phyloP scores from a whole-genome alignment of 2,113 vertebrate species.

The Ranitomeya imitator region DNA sequence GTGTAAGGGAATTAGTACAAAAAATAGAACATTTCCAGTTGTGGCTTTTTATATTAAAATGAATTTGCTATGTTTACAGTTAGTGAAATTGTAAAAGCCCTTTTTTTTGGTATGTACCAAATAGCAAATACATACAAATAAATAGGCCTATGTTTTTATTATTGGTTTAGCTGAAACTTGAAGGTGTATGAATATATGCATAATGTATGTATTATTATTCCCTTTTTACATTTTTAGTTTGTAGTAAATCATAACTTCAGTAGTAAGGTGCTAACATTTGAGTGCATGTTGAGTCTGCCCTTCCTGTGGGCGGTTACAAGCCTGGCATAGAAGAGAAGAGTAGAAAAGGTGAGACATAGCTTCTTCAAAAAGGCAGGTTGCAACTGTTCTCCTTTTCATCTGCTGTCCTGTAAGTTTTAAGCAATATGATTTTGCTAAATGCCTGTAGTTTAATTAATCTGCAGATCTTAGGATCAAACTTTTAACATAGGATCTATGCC shows the following conservation, averaged over 20 bases:
- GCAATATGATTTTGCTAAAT: not conserved
- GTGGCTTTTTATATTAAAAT: no score
- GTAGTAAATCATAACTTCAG: not conserved
- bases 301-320: constrained; percentile 1
- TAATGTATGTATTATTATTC: no score
- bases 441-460: not conserved
- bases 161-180: no score
- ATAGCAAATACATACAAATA: no score
- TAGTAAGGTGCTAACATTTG: not conserved
- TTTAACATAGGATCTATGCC: not conserved
- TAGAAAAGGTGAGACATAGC: not conserved
- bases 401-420: not conserved
- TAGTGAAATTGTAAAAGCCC: no score
- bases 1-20: no score
- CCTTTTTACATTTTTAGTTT: not conserved
- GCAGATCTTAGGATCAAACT: not conserved
- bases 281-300: not conserved
- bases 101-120: no score
- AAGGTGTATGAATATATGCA: no score
- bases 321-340: constrained; percentile 1
- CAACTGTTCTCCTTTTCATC: not conserved
- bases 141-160: no score
- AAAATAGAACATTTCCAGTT: no score
- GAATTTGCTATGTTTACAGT: no score
- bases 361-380: not conserved